Conservation (phyloP, 2,888 invertebrate species). For the Trichopria drosophilae region DNA sequence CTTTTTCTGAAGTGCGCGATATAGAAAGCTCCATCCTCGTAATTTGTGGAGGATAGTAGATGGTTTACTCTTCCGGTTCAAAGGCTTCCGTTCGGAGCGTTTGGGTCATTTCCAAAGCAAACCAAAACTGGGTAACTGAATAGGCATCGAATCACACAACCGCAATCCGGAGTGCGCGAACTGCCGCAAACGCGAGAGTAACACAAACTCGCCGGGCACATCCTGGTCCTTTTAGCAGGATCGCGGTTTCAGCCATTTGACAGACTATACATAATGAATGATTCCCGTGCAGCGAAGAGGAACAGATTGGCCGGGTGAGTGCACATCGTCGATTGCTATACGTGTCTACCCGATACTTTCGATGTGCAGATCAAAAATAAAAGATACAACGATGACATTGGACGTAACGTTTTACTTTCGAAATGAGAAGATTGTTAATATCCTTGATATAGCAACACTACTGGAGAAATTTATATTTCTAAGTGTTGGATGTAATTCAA, state of each 20-base stretch:
- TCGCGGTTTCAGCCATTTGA: slow-evolving; percentile 50
- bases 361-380: slow-evolving; percentile 16
- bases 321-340: background rate
- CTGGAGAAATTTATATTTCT: too few species aligned
- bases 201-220: slow-evolving; percentile 46
- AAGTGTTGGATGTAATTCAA: too few species aligned
- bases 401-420: too few species aligned
- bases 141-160: slow-evolving; percentile 54
- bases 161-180: slow-evolving; percentile 44
- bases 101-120: slow-evolving; percentile 56
- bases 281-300: slow-evolving; percentile 32
- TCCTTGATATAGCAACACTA: too few species aligned
- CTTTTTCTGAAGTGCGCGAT: too few species aligned
- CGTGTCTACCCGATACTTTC: background rate
- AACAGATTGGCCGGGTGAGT: slow-evolving; percentile 15
- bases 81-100: slow-evolving; percentile 46
- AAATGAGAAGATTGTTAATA: too few species aligned
- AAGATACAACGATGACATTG: too few species aligned
- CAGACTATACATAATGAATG: slow-evolving; percentile 50
- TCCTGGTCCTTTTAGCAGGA: slow-evolving; percentile 47
- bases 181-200: slow-evolving; percentile 50
- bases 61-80: slow-evolving; percentile 50
- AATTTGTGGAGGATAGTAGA: slow-evolving; percentile 31
- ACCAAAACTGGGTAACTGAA: slow-evolving; percentile 53
- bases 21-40: too few species aligned